Percentiles rank a stretch among this genome's conserved stretches.
phyloP scores from a whole-genome alignment of 2,888 invertebrate genomes.

The Chymomyza procnemis region DNA sequence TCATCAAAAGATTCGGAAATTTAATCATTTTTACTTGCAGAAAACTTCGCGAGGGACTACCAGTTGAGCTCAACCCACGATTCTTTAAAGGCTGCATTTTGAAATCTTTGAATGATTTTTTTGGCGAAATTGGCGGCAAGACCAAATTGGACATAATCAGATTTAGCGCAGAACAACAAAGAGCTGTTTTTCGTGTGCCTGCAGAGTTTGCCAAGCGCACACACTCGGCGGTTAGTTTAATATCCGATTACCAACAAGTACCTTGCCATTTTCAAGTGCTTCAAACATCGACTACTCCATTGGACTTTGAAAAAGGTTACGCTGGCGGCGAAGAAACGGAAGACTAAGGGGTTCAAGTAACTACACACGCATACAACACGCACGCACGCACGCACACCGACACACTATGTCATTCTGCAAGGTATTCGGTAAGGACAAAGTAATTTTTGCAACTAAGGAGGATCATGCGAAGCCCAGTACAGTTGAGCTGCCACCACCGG shows the following conservation, averaged over 20 bases:
- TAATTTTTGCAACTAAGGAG: constrained; percentile 89
- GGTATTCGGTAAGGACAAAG: constrained; percentile 85
- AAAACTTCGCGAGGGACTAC: constrained; percentile 77
- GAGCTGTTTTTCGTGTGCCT: constrained; percentile 81
- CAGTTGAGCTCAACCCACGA: constrained; percentile 78
- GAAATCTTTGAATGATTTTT: constrained; percentile 79
- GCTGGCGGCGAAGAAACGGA: constrained; percentile 75
- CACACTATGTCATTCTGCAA: constrained; percentile 76
- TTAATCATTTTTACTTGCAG: constrained; percentile 68
- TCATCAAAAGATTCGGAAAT: background rate
- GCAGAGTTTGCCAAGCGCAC: constrained; percentile 80
- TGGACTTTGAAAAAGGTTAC: constrained; percentile 43
- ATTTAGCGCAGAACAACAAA: constrained; percentile 78
- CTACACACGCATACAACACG: constrained; percentile 11
- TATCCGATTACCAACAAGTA: constrained; percentile 79
- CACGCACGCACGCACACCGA: too few relatives aligned
- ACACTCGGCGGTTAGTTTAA: constrained; percentile 81
- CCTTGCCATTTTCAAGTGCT: constrained; percentile 81
- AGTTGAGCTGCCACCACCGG: constrained; percentile 85
- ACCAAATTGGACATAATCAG: constrained; percentile 81
- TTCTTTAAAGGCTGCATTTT: constrained; percentile 82
- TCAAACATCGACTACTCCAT: constrained; percentile 77
- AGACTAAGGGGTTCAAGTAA: background rate
- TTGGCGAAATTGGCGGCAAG: constrained; percentile 81
- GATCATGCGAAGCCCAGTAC: constrained; percentile 87